Conservation (phyloP, 2,113 vertebrate species). For the Neoarius graeffei region DNA sequence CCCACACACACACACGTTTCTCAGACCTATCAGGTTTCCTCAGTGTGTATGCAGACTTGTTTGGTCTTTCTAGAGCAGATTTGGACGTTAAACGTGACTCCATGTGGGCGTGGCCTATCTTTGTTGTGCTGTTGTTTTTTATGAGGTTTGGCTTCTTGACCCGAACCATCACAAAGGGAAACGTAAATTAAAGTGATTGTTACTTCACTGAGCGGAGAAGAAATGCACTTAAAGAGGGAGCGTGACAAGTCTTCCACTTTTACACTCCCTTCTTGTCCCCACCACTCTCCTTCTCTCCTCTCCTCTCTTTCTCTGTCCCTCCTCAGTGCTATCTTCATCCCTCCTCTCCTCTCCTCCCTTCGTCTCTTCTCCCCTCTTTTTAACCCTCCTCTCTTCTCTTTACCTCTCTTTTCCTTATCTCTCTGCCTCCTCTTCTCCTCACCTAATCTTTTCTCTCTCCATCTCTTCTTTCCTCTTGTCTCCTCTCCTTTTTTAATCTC, state of each 20-base stretch:
- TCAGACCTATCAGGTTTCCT: slow-evolving; percentile 25
- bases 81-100: slow-evolving; percentile 49
- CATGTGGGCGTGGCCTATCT: not conserved
- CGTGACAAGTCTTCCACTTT: not conserved
- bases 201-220: not conserved
- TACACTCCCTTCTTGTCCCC: not conserved
- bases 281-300: not conserved
- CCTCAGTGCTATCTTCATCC: not conserved
- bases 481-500: not conserved
- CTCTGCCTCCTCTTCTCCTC: not conserved
- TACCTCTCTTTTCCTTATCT: not conserved
- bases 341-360: not conserved
- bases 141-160: not conserved
- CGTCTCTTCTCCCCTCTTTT: not conserved
- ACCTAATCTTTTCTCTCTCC: not conserved
- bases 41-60: not conserved
- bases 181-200: not conserved
- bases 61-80: slow-evolving; percentile 43
- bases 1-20: slow-evolving; percentile 23
- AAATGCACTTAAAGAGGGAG: not conserved
- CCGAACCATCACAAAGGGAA: not conserved
- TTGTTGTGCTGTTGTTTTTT: not conserved
- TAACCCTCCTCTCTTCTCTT: not conserved
- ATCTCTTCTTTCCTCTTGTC: not conserved
- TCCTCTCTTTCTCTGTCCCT: not conserved